A percentile compares a stretch with the other conserved stretches of the same genome.
Conservation (phyloP, 2,888 invertebrate genomes). For the Drosophila stalkeri region DNA sequence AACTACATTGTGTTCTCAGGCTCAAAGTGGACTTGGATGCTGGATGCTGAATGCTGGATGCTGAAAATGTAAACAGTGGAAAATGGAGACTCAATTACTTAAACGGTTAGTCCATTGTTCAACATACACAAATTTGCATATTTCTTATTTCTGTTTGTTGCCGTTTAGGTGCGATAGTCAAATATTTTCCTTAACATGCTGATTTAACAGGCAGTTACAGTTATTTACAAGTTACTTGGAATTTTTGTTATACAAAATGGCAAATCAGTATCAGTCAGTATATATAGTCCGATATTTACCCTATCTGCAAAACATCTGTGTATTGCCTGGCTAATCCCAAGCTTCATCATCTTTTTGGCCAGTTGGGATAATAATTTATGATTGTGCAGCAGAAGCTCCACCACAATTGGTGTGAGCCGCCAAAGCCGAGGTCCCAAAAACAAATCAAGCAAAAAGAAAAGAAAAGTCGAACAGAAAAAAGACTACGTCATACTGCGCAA, state of each 20-base stretch:
- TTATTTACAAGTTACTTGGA: constrained; percentile 8
- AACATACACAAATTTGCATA: constrained; percentile 84
- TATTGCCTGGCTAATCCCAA: not conserved
- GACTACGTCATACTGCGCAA: constrained; percentile 59
- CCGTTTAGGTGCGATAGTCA: constrained; percentile 27
- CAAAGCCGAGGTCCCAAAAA: constrained; percentile 28
- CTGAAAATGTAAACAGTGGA: constrained; percentile 81
- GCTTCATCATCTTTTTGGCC: constrained; percentile 10
- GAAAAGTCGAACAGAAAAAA: constrained; percentile 22
- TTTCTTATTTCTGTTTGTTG: constrained; percentile 77
- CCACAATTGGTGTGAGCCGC: constrained; percentile 54
- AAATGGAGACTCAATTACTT: constrained; percentile 86
- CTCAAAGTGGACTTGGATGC: constrained; percentile 54
- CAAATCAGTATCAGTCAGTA: not conserved
- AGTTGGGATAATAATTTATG: constrained; percentile 46
- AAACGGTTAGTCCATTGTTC: constrained; percentile 84
- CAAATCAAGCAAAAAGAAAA: not conserved
- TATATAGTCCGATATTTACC: no score
- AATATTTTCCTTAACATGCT: constrained; percentile 21
- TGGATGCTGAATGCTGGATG: constrained; percentile 43
- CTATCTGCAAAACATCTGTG: not conserved
- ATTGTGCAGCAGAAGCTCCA: constrained; percentile 41
- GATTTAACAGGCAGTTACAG: constrained; percentile 5
- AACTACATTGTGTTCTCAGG: constrained; percentile 63
- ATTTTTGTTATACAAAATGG: not conserved